Conservation (phyloP, 2,113 vertebrate species). For the Spizaetus ornatus region DNA sequence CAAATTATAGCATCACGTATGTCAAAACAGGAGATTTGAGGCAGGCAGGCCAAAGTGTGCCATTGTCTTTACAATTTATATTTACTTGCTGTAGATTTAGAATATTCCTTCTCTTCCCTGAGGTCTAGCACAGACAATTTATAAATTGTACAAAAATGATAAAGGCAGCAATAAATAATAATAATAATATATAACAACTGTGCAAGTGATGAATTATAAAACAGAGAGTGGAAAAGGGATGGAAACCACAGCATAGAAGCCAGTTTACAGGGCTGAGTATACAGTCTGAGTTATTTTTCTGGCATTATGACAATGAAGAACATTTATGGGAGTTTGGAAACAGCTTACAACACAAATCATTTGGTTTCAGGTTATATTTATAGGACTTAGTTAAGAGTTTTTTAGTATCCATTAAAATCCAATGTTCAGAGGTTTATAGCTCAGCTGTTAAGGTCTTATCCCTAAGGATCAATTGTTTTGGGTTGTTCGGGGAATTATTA, state of each 20-base stretch:
- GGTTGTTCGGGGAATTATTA: conserved; percentile 17
- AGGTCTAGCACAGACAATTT: conserved; percentile 55
- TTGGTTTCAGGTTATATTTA: conserved; percentile 51
- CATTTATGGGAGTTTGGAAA: conserved; percentile 39
- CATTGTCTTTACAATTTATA: conserved; percentile 67
- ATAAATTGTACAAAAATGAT: conserved; percentile 52
- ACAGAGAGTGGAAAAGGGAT: background rate
- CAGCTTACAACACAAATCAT: conserved; percentile 21
- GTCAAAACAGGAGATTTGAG: conserved; percentile 63
- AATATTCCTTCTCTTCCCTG: conserved; percentile 65
- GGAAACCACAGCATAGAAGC: background rate
- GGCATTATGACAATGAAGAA: background rate
- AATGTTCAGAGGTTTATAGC: conserved; percentile 7
- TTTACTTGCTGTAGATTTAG: conserved; percentile 67
- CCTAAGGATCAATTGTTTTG: conserved; percentile 38
- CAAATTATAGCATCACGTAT: conserved; percentile 40
- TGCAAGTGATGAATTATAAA: conserved; percentile 34
- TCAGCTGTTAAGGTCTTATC: background rate
- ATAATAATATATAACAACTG: conserved; percentile 35
- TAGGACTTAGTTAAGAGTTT: conserved; percentile 42
- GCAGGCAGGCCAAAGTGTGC: conserved; percentile 48
- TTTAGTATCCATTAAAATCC: conserved; percentile 55
- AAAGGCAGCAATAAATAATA: conserved; percentile 57
- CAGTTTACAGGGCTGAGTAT: background rate
- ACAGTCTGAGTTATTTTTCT: conserved; percentile 19